Conservation (phyloP, 2,888 invertebrate genomes). For the Drosophila mercatorum region DNA sequence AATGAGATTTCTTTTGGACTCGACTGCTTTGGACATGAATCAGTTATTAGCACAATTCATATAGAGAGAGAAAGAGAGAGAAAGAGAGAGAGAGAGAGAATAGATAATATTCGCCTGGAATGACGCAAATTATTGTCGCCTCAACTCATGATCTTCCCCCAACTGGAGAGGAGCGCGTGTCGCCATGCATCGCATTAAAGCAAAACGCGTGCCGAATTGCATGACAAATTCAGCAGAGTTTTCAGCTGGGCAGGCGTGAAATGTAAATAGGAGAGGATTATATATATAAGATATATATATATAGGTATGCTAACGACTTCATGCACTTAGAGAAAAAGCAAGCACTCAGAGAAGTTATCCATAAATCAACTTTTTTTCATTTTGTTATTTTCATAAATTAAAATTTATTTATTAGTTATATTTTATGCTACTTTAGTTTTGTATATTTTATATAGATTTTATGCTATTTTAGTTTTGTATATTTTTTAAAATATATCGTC, state of each 20-base stretch:
- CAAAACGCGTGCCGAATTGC: background rate
- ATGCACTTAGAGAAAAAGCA: background rate
- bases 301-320: background rate
- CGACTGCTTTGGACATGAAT: slow-evolving; percentile 12
- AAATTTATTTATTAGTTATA: slow-evolving; percentile 18
- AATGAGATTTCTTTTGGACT: slow-evolving; percentile 11
- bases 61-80: slow-evolving; percentile 7
- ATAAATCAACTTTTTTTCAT: background rate
- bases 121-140: slow-evolving; percentile 44
- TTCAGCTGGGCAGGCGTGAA: background rate
- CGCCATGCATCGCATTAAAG: background rate
- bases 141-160: slow-evolving; percentile 14
- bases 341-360: too few species aligned
- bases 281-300: background rate
- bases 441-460: too few species aligned
- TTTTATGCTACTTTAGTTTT: background rate
- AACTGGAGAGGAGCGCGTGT: slow-evolving; percentile 19
- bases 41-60: slow-evolving; percentile 42
- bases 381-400: slow-evolving; percentile 23
- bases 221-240: background rate
- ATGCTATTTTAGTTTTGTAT: too few species aligned
- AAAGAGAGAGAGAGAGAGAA: background rate
- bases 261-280: background rate
- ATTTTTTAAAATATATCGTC: background rate
- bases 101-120: slow-evolving; percentile 30